Conservation (phyloP, 2,888 invertebrate species). For the Troilus luridus region DNA sequence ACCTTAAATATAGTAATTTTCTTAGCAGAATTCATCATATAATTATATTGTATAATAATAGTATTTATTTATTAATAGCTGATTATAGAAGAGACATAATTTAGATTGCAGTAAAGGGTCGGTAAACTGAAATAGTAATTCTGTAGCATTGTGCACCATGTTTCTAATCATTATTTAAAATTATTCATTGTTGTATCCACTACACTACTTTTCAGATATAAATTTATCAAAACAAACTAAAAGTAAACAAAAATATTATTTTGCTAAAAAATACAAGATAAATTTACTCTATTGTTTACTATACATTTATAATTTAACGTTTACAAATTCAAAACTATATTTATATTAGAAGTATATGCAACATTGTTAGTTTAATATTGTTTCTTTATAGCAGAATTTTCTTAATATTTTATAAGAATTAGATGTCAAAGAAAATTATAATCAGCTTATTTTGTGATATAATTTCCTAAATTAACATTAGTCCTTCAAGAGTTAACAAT, state of each 20-base stretch:
- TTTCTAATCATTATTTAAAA: background rate
- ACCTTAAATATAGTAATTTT: too few relatives aligned
- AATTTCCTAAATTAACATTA: background rate
- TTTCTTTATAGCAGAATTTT: background rate
- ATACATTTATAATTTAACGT: background rate
- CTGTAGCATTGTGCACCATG: background rate
- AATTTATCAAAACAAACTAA: background rate
- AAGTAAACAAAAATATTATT: background rate
- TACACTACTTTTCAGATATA: background rate
- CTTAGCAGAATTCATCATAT: too few relatives aligned
- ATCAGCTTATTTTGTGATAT: background rate
- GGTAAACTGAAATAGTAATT: background rate
- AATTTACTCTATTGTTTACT: background rate
- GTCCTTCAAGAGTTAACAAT: background rate
- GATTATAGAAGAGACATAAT: background rate
- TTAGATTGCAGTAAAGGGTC: too few relatives aligned
- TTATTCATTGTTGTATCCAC: background rate
- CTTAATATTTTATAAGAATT: background rate
- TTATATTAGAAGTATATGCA: background rate
- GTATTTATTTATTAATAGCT: background rate
- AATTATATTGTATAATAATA: too few relatives aligned
- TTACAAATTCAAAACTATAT: background rate
- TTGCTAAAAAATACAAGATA: background rate
- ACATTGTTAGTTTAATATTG: background rate
- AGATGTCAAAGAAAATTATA: background rate